Evolutionary conservation across 2,888 invertebrate species (phyloP).

Genomic region (Taphrorychus bicolor): DNA sequence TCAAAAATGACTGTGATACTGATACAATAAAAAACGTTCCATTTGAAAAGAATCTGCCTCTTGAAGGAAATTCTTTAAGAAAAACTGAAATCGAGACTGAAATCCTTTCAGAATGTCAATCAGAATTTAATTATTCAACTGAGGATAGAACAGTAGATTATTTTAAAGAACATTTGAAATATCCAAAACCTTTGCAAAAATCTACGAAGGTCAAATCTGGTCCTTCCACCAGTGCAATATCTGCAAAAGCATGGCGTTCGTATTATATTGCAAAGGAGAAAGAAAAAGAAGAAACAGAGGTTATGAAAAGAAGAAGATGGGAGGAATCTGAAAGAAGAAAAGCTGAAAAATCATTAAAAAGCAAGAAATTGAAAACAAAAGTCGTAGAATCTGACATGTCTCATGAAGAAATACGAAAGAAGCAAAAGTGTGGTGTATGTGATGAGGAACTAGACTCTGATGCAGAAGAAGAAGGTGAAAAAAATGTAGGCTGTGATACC

Average conservation of each 20-base stretch:
- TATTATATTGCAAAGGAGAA: too few relatives aligned
- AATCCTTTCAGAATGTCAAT: too few relatives aligned
- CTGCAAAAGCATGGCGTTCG: slow-evolving; percentile 19
- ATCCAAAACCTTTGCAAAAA: slow-evolving; percentile 22
- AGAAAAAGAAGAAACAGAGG: slow-evolving; percentile 19
- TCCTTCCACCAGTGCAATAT: slow-evolving; percentile 22
- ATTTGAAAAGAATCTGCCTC: background rate
- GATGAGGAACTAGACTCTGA: too few relatives aligned
- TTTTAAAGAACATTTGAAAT: slow-evolving; percentile 19
- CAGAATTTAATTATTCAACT: too few relatives aligned
- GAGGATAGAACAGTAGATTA: background rate
- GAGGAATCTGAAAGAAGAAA: slow-evolving; percentile 11
- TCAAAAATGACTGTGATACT: slow-evolving; percentile 1
- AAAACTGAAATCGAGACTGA: too few relatives aligned
- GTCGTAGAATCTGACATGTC: too few relatives aligned
- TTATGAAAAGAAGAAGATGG: slow-evolving; percentile 7
- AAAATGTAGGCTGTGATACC: too few relatives aligned
- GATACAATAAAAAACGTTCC: background rate
- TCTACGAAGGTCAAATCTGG: slow-evolving; percentile 17
- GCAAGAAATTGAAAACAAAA: slow-evolving; percentile 7
- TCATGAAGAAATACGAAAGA: too few relatives aligned
- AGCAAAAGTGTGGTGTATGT: too few relatives aligned
- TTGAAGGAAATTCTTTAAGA: background rate
- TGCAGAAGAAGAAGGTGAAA: too few relatives aligned
- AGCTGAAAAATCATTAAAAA: slow-evolving; percentile 13